Evolutionary conservation across 2,113 vertebrate genomes (phyloP).

Genomic region (Paedocypris sp.): DNA sequence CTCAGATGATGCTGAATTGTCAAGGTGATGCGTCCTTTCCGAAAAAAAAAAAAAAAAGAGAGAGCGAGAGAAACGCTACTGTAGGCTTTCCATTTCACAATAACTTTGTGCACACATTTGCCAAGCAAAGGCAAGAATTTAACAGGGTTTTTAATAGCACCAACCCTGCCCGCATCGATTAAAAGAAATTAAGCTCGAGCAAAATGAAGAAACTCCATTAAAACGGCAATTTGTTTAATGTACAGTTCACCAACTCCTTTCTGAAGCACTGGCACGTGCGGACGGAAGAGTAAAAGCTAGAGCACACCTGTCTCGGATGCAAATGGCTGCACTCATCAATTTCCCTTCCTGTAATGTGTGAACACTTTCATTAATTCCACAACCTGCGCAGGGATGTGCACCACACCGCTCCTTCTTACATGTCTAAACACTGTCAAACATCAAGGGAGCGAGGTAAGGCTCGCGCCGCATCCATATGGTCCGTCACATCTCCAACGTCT

Average conservation of each 20-base stretch:
- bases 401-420: constrained; percentile 27
- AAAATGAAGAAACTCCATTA: constrained; percentile 44
- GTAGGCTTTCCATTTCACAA: not conserved
- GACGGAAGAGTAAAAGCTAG: not conserved
- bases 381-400: constrained; percentile 18
- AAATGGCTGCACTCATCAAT: constrained; percentile 52
- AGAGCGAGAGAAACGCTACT: no score
- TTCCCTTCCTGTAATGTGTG: constrained; percentile 42
- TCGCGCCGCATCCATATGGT: not conserved
- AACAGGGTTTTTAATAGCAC: no score
- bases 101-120: not conserved
- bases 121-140: no score
- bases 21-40: not conserved
- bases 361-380: constrained; percentile 45
- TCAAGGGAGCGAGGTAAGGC: not conserved
- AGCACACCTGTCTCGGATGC: constrained; percentile 48
- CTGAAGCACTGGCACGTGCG: no score
- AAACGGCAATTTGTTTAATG: constrained; percentile 45
- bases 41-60: not conserved
- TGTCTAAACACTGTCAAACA: not conserved
- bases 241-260: constrained; percentile 49
- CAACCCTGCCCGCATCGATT: not conserved
- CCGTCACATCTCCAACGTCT: not conserved
- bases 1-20: not conserved
- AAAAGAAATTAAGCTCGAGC: constrained; percentile 24